These are phyloP conservation scores for Exephanes ischioxanthus DNA, from an alignment of 2,888 invertebrate species.

Conservation along the genomic window DNA sequence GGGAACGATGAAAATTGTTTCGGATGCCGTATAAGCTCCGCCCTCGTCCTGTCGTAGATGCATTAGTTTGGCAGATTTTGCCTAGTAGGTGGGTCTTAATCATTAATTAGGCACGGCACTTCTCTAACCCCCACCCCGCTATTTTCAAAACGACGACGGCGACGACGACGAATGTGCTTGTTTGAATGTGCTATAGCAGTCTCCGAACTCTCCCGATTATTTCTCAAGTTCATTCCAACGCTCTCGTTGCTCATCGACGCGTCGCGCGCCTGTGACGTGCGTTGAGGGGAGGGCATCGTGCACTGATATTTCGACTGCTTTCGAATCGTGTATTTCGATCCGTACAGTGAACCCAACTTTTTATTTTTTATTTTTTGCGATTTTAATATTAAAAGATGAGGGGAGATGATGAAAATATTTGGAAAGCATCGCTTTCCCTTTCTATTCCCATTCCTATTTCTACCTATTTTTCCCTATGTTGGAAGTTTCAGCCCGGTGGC, in stretches of 20 bases:
- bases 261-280: neutral
- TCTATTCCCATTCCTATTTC: too few species aligned
- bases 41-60: slow-evolving; percentile 77
- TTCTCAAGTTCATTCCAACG: slow-evolving; percentile 12
- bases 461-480: neutral
- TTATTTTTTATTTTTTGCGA: too few species aligned
- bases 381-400: too few species aligned
- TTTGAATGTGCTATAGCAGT: neutral
- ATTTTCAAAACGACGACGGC: slow-evolving; percentile 12
- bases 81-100: slow-evolving; percentile 78
- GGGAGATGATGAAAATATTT: too few species aligned
- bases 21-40: slow-evolving; percentile 75
- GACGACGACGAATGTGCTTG: slow-evolving; percentile 26
- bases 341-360: too few species aligned
- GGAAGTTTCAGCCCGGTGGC: neutral
- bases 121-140: slow-evolving; percentile 39
- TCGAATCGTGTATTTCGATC: neutral
- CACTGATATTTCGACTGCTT: neutral
- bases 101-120: slow-evolving; percentile 73
- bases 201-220: slow-evolving; percentile 22
- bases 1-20: slow-evolving; percentile 74
- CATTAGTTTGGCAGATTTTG: slow-evolving; percentile 73
- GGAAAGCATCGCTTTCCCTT: too few species aligned
- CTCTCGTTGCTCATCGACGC: slow-evolving; percentile 1
- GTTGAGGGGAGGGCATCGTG: neutral